Evolutionary conservation across 2,888 invertebrate species (phyloP).

Genomic region (Notodonta ziczac): DNA sequence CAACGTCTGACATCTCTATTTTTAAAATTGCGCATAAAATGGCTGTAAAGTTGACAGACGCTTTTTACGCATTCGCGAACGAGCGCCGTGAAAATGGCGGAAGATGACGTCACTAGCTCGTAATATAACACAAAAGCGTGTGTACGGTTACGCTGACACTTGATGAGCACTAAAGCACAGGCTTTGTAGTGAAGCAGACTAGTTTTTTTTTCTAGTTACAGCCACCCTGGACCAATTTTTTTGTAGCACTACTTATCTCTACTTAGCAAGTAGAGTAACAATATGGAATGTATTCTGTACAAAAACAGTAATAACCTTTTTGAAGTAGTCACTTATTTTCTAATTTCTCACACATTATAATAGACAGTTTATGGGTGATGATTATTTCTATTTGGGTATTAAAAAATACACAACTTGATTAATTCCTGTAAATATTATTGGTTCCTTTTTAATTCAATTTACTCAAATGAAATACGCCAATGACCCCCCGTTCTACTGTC

Average conservation of each 20-base stretch:
- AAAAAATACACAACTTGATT: too few relatives aligned
- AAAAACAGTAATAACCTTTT: too few relatives aligned
- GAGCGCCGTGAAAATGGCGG: constrained; percentile 4
- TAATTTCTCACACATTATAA: too few relatives aligned
- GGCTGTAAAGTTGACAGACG: constrained; percentile 9
- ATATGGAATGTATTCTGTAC: too few relatives aligned
- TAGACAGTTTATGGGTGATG: too few relatives aligned
- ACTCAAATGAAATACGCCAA: background rate
- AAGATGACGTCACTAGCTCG: constrained; percentile 9
- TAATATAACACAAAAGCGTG: constrained; percentile 16
- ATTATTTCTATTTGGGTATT: too few relatives aligned
- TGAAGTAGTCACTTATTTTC: too few relatives aligned
- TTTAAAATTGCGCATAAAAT: constrained; percentile 10
- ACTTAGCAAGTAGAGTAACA: too few relatives aligned
- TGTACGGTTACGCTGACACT: constrained; percentile 5
- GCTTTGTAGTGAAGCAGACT: constrained; percentile 4
- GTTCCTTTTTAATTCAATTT: background rate
- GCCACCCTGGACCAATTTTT: background rate
- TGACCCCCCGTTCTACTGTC: background rate
- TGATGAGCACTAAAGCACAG: constrained; percentile 6
- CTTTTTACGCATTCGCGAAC: constrained; percentile 11
- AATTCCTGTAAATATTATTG: background rate
- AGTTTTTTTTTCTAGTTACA: constrained; percentile 7
- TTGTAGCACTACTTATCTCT: background rate
- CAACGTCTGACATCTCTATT: background rate